A percentile compares a stretch with the other conserved stretches of the same genome.
phyloP scores from a whole-genome alignment of 2,888 invertebrate genomes.

The Drosophila parthenogenetica region DNA sequence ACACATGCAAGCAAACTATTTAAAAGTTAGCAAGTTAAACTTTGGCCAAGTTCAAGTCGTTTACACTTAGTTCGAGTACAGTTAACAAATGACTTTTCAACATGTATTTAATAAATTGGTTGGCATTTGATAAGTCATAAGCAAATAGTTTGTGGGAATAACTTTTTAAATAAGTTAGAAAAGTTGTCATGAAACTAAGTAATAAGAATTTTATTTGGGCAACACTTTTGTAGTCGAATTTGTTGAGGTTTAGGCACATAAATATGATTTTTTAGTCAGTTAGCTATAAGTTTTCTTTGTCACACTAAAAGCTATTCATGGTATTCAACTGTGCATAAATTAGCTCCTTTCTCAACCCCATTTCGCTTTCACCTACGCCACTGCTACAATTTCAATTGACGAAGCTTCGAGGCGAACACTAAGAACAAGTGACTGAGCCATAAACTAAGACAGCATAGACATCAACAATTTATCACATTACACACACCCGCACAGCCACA shows the following conservation, averaged over 20 bases:
- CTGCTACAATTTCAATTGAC: constrained; percentile 54
- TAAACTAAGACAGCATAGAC: constrained; percentile 55
- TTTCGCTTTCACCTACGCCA: not conserved
- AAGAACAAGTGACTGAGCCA: constrained; percentile 49
- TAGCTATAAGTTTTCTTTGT: too few species aligned
- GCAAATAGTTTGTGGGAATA: not conserved
- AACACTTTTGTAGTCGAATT: too few species aligned
- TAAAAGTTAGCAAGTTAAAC: not conserved
- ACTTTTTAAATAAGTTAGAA: not conserved
- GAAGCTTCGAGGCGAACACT: constrained; percentile 31
- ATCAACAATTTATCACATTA: constrained; percentile 23
- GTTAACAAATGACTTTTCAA: not conserved
- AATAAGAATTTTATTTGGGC: too few species aligned
- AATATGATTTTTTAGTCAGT: too few species aligned
- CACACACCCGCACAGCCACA: constrained; percentile 7
- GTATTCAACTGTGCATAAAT: not conserved
- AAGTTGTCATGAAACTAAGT: not conserved
- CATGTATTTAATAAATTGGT: not conserved
- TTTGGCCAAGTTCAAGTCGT: not conserved
- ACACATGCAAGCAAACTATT: not conserved
- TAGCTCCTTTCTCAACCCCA: not conserved
- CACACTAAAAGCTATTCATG: too few species aligned
- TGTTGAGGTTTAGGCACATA: not conserved
- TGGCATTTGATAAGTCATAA: not conserved
- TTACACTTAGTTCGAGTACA: not conserved